These are phyloP conservation scores for Poeciliopsis infans DNA, from an alignment of 2,797 vertebrate genomes.

Conservation along the genomic window DNA sequence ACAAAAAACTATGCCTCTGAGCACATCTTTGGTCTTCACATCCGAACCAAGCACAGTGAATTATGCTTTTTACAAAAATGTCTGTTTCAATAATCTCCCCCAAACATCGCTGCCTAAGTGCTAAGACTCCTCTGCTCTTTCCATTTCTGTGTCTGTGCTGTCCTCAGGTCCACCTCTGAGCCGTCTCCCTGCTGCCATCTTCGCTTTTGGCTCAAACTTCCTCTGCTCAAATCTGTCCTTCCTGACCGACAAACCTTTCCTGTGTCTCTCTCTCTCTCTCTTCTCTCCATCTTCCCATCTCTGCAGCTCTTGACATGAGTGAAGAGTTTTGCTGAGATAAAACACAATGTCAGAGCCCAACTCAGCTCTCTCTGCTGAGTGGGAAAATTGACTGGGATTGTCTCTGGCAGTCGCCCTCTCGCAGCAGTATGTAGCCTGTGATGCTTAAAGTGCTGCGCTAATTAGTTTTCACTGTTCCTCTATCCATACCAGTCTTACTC, in stretches of 20 bases:
- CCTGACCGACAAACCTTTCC: conserved; percentile 36
- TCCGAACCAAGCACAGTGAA: too few relatives aligned
- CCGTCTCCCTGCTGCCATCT: not conserved
- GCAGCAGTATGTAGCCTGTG: conserved; percentile 71
- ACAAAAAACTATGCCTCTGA: not conserved
- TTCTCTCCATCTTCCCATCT: conserved; percentile 22
- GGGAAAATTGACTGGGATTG: conserved; percentile 78
- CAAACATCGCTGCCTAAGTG: conserved; percentile 4
- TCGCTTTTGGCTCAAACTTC: conserved; percentile 25
- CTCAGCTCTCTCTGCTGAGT: conserved; percentile 75
- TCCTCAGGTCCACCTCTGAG: conserved; percentile 28
- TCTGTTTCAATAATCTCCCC: conserved; percentile 4
- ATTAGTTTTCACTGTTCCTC: conserved; percentile 72
- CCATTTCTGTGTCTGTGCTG: not conserved
- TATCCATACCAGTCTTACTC: conserved; percentile 34
- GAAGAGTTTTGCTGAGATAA: conserved; percentile 71
- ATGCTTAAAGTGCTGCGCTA: conserved; percentile 77
- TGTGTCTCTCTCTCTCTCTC: not conserved
- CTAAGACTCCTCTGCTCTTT: not conserved
- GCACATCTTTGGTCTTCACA: not conserved
- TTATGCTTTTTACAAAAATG: not conserved
- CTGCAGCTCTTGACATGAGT: conserved; percentile 59
- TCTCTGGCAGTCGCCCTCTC: conserved; percentile 74
- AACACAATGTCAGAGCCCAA: conserved; percentile 74
- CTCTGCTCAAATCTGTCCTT: conserved; percentile 22